These are phyloP conservation scores for Seira ritae DNA, from an alignment of 2,888 invertebrate genomes.

Conservation along the genomic window DNA sequence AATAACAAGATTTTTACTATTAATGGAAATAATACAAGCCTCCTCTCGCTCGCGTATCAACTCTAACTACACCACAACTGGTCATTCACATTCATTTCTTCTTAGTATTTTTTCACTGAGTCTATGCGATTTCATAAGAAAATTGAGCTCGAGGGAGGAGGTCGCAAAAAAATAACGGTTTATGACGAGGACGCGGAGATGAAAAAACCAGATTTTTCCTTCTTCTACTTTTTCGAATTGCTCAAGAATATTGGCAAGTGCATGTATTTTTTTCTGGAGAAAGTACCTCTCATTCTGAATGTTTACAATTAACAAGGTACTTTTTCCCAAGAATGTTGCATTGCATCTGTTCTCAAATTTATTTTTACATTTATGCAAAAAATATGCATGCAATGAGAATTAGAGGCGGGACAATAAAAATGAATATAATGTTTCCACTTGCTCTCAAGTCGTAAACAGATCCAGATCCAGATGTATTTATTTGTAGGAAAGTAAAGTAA, in stretches of 20 bases:
- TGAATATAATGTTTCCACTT: too few species aligned
- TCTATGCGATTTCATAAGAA: not conserved
- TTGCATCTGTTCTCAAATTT: not conserved
- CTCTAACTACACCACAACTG: too few species aligned
- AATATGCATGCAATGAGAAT: conserved; percentile 7
- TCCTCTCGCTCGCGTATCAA: too few species aligned
- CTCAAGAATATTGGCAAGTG: not conserved
- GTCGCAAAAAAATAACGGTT: not conserved
- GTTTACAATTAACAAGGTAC: conserved; percentile 7
- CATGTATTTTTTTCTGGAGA: not conserved
- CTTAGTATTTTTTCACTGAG: not conserved
- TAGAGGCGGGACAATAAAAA: not conserved
- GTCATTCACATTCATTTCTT: too few species aligned
- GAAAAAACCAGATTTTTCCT: not conserved
- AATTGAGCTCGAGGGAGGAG: conserved; percentile 11
- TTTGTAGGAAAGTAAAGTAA: not conserved
- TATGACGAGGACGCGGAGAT: not conserved
- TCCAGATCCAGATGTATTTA: not conserved
- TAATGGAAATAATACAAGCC: too few species aligned
- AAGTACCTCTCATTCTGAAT: not conserved
- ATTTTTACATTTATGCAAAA: conserved; percentile 6
- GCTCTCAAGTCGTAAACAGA: not conserved
- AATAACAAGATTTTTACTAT: too few species aligned
- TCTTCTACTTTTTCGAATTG: not conserved
- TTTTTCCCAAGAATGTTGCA: not conserved